Percentiles rank a stretch among this genome's conserved stretches.
Conservation (phyloP, 2,797 vertebrate genomes). For the Trachops cirrhosus region DNA sequence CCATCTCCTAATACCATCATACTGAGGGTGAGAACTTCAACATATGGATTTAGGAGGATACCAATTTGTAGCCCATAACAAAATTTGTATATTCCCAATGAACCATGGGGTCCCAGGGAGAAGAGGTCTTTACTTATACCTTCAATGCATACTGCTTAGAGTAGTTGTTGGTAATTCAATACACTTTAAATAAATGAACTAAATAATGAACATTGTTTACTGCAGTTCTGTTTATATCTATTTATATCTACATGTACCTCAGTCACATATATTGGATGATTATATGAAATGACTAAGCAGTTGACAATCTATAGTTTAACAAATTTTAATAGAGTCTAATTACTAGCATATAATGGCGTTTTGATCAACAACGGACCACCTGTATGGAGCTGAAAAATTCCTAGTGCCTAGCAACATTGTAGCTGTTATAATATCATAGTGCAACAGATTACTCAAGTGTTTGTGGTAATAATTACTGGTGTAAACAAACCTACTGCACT, state of each 20-base stretch:
- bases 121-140: neutral
- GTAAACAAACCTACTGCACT: neutral
- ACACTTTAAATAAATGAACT: neutral
- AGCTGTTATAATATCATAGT: neutral
- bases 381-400: neutral
- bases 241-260: neutral
- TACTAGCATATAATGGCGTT: neutral
- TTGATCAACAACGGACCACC: neutral
- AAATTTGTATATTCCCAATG: neutral
- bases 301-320: neutral
- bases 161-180: neutral
- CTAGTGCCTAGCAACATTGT: neutral
- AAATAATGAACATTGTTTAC: neutral
- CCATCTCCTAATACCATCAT: neutral
- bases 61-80: neutral
- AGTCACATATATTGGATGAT: neutral
- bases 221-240: neutral
- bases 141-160: neutral
- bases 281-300: neutral
- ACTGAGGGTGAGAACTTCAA: neutral
- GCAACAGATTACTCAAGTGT: neutral
- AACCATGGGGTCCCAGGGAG: neutral
- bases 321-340: neutral
- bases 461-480: neutral
- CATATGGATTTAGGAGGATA: neutral